Base-by-base conservation (phyloP, 64 coral and sea anemone species). In the Montipora efflorescens region DNA sequence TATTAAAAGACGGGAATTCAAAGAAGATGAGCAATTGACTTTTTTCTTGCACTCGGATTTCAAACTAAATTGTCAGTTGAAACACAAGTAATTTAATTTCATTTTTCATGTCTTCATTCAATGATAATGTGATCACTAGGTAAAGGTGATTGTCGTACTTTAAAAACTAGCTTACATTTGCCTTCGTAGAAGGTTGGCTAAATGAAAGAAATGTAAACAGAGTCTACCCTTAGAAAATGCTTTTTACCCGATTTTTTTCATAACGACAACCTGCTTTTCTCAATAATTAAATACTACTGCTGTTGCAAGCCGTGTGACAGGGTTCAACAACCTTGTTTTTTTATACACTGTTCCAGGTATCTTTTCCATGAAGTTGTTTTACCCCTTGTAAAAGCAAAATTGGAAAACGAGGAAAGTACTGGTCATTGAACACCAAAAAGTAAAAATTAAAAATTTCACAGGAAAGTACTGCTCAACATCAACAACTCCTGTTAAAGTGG, bases 181-280 rank as follows among this genome's bases (percentile, higher is more conserved):
- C 10, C 23, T 46, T 13, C 8, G 23, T 76, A 13, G 10, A 45
- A 14, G 4, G 25, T 46, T 43, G 11, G 11, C 74, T 8, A 46
- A 46, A 46, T n/a, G 14, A 67, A 67, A 84, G 19, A 84, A 46
- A 18, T 28, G 44, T 67, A 44, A 67, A 67, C 45, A 86, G 16
- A 86, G 3, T 58, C 66, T 82, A 61, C 44, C 59, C 9, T 84
- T 46, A 5, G 5, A 84, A n/a, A 71, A 64, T 19, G 13, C 11
- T 44, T 6, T 82, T 59, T 45, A 15, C 12, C 18, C 19, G 5
- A 57, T 4, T 86, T 86, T 86, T 86, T 57, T 57, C 11, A 19
- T 72, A 86, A 13, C 49, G 82, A 11, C 36, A 69, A 86, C 82
- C 82, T 86, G 82, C 66, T 86, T 10, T 51, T 28, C 0, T 86